Base-by-base conservation (phyloP, 2,797 vertebrate genomes). In the Lutjanus argentimaculatus region DNA sequence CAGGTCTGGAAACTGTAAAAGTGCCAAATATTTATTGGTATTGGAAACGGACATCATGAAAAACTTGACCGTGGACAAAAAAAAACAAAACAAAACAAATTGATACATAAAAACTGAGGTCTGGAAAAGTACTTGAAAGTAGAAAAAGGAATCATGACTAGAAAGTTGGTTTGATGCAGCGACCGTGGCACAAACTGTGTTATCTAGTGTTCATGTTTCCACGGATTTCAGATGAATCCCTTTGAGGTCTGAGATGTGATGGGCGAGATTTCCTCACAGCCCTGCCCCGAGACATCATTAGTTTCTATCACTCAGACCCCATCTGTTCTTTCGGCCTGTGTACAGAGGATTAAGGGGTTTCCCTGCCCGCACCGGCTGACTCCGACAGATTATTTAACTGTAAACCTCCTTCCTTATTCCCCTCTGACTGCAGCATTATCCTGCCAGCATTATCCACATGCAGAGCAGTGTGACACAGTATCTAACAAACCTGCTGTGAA, bases 351-450 rank as follows among this genome's bases (percentile, higher is more conserved):
- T 89, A 86, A 75, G 51, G 66, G 67, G 67, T 62, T 86, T 85
- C 70, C 55, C 19, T 64, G 73, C 16, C 40, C 22, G 25, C 52
- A 5, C 45, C 19, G 51, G 30, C 55, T 52, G 52, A 70, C 73
- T 85, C 59, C n/a, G 22, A 22, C 71, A 74, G 87, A 87, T 86
- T 89, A 91, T 88, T 79, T 85, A 80, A 67, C 71, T 72, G 15
- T 79, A 79, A 88, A 80, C 22, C 73, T 64, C 42, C 45, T 66
- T 76, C 67, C 52, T 75, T 83, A 59, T 86, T 82, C 65, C 67
- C 71, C 15, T 4, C 56, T 82, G 77, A 56, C 69, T 69, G 72
- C 16, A 3, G 6, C 61, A 56, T 85, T 79, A 69, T 65, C 73
- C 67, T 63, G 59, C 36, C 52, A 63, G 67, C 59, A 11, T 70